Evolutionary conservation across 2,888 invertebrate genomes (phyloP).

Genomic region (Drosophila kanekoi): DNA sequence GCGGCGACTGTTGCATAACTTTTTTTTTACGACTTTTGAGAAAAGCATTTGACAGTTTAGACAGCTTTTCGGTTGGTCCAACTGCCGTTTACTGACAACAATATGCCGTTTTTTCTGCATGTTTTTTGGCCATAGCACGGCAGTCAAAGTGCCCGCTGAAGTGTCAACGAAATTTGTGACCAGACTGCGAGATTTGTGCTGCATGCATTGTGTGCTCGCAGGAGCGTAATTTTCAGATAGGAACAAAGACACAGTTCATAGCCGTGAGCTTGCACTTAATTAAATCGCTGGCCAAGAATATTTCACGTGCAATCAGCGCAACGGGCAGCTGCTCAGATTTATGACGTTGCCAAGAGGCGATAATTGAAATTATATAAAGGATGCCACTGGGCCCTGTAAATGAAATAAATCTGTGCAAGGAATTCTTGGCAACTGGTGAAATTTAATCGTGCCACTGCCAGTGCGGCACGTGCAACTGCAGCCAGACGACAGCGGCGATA

Average conservation of each 20-base stretch:
- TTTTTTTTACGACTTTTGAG: conserved; percentile 28
- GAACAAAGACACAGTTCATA: conserved; percentile 38
- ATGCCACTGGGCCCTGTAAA: conserved; percentile 48
- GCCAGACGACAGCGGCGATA: conserved; percentile 67
- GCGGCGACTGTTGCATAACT: conserved; percentile 40
- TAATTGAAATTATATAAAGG: conserved; percentile 77
- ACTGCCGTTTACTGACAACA: conserved; percentile 50
- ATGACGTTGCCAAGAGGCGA: conserved; percentile 73
- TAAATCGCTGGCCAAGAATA: conserved; percentile 56
- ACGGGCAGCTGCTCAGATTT: conserved; percentile 54
- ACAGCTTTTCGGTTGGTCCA: conserved; percentile 39
- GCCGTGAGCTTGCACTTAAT: conserved; percentile 61
- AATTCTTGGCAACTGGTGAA: conserved; percentile 46
- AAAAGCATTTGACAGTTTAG: conserved; percentile 54
- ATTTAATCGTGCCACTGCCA: conserved; percentile 54
- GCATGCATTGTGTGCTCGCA: conserved; percentile 38
- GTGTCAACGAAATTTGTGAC: conserved; percentile 54
- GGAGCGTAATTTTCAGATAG: conserved; percentile 47
- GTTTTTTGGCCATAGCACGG: conserved; percentile 5
- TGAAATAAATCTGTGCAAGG: conserved; percentile 72
- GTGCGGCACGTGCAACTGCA: conserved; percentile 75
- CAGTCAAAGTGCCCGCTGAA: conserved; percentile 57
- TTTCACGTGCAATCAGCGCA: conserved; percentile 63
- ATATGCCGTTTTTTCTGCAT: conserved; percentile 25
- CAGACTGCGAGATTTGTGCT: conserved; percentile 40